phyloP scores from a whole-genome alignment of 2,113 vertebrate genomes.

The Hippocampus mohnikei region DNA sequence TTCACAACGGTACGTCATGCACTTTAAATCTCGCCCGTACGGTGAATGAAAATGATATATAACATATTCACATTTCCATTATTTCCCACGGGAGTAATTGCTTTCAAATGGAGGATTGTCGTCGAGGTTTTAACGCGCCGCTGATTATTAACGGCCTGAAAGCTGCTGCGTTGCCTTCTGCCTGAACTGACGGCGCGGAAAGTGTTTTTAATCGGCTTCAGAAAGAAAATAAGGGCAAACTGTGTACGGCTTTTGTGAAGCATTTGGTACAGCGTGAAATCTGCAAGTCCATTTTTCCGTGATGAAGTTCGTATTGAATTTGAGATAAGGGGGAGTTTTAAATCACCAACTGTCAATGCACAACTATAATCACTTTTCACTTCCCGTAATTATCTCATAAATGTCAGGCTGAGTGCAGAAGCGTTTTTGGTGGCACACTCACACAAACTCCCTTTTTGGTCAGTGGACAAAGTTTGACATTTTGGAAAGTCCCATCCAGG shows the following conservation, averaged over 20 bases:
- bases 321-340: neutral
- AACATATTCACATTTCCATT: neutral
- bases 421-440: neutral
- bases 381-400: neutral
- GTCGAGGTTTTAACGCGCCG: too few relatives aligned
- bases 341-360: neutral
- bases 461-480: neutral
- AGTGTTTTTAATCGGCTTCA: neutral
- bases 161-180: constrained; percentile 7
- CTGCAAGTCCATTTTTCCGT: constrained; percentile 2
- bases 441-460: neutral
- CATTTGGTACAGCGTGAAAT: constrained; percentile 9
- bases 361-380: neutral
- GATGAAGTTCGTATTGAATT: constrained; percentile 9
- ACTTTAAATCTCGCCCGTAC: neutral
- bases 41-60: constrained; percentile 2
- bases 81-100: neutral
- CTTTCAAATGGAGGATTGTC: neutral
- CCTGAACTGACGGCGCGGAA: constrained; percentile 26
- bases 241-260: neutral
- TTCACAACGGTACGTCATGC: neutral
- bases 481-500: neutral
- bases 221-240: neutral
- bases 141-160: constrained; percentile 16
- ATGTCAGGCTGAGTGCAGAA: neutral